Evolutionary conservation across 2,888 invertebrate genomes (phyloP), one percentile per base, ranked within the genome.

Genomic region (Carterocephalus palaemon): DNA sequence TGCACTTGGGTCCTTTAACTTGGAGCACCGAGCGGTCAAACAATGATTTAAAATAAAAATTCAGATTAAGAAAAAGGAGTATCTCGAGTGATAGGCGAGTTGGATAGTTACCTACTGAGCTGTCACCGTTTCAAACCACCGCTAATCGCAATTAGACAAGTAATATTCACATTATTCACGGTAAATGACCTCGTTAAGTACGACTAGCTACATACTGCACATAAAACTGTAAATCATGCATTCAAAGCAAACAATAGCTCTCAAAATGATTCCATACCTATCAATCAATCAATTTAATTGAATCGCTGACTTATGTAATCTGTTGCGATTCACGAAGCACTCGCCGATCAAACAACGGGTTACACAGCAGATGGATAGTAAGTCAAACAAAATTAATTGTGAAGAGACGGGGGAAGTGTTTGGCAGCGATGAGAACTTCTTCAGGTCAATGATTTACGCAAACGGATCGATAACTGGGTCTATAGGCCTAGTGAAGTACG

Each of bases 371-470:
- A 31, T 43, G 36, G 28, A 37, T 12, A 37, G 36, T 37, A 43
- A 43, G 43, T 37, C 29, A 43, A 43, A 43, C 43, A 43, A 43
- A 36, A 43, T 37, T 43, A 31, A 43, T 37, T 31, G 29, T 36
- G 43, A 29, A 43, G 43, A 43, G 17, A 20, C 23, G 36, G 36
- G 28, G 16, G 36, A 29, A 43, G 43, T 36, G 42, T 36, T 43
- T 36, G 36, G 22, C 28, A 29, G 10, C n/a, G 29, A 43, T 22
- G 34, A 29, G 22, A 34, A 23, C 22, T 29, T 40, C 40, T 67
- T 64, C 70, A 47, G 80, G 77, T 79, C 76, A 78, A 72, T 67
- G 74, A 73, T 73, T 71, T 70, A 71, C 65, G 60, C 67, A 62
- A 64, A 64, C 64, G 66, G 57, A 47, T 45, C 22, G 13, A 16